Evolutionary conservation across 2,797 vertebrate species (phyloP).

Genomic region (Cyprinella venusta): DNA sequence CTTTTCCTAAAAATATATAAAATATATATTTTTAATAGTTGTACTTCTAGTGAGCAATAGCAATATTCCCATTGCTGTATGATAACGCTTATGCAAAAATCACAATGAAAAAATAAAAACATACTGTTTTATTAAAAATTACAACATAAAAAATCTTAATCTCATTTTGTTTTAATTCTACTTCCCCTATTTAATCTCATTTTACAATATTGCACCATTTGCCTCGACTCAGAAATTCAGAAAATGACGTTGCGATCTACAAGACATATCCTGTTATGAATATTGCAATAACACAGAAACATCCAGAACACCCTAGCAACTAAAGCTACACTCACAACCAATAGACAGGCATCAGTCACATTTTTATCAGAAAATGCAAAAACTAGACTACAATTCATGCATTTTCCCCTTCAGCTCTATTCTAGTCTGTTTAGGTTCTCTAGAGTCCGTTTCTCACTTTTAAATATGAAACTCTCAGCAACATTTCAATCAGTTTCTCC

Average conservation of each 20-base stretch:
- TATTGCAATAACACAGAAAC: background rate
- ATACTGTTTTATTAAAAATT: background rate
- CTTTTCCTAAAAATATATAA: background rate
- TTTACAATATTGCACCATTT: background rate
- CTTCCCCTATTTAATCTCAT: background rate
- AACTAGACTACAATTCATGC: background rate
- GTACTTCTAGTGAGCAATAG: background rate
- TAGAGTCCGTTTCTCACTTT: background rate
- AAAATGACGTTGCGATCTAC: background rate
- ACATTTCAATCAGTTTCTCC: conserved; percentile 31
- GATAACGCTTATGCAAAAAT: background rate
- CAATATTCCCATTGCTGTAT: background rate
- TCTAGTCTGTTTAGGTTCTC: background rate
- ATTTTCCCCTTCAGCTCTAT: background rate
- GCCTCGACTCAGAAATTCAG: background rate
- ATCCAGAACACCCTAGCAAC: background rate
- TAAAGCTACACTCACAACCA: background rate
- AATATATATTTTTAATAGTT: too few relatives aligned
- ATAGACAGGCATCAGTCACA: background rate
- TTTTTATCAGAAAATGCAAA: background rate
- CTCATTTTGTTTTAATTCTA: background rate
- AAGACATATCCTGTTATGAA: background rate
- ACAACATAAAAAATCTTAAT: background rate
- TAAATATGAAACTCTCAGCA: background rate
- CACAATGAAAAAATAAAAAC: background rate